phyloP scores from a whole-genome alignment of 2,888 invertebrate species.

The Platypus cylindrus region DNA sequence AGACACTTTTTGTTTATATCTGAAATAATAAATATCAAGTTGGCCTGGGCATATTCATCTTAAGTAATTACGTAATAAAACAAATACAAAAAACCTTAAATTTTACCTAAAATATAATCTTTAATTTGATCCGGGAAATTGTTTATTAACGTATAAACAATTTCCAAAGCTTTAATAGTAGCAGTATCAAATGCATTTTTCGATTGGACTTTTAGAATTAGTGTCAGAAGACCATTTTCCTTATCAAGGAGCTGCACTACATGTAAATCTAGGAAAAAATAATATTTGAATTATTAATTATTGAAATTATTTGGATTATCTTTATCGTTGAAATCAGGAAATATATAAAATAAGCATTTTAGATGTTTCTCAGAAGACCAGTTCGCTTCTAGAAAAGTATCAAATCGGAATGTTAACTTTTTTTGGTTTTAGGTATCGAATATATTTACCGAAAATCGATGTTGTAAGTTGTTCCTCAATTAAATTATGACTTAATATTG shows the following conservation, averaged over 20 bases:
- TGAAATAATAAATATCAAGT: constrained; percentile 5
- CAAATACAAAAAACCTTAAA: too few relatives aligned
- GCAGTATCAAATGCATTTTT: constrained; percentile 21
- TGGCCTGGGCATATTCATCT: not conserved
- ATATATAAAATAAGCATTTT: constrained; percentile 1
- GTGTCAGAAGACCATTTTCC: constrained; percentile 22
- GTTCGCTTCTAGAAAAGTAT: not conserved
- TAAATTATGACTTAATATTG: constrained; percentile 20
- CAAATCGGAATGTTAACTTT: not conserved
- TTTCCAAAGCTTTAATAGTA: constrained; percentile 22
- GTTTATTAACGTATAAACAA: constrained; percentile 27
- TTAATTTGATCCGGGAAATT: constrained; percentile 24
- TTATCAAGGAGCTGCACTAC: constrained; percentile 25
- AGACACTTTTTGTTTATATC: constrained; percentile 23
- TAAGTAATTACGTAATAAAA: too few relatives aligned
- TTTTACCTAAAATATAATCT: constrained; percentile 20
- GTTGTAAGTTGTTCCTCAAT: constrained; percentile 21
- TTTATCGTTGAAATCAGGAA: too few relatives aligned
- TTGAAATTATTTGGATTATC: too few relatives aligned
- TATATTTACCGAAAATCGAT: constrained; percentile 18
- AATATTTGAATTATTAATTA: too few relatives aligned
- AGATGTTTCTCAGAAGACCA: too few relatives aligned
- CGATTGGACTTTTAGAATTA: constrained; percentile 19
- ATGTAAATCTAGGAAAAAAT: constrained; percentile 24
- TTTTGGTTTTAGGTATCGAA: not conserved